Base-by-base conservation (phyloP, 2,888 invertebrate species). In the Hemicrepidius hirtus region DNA sequence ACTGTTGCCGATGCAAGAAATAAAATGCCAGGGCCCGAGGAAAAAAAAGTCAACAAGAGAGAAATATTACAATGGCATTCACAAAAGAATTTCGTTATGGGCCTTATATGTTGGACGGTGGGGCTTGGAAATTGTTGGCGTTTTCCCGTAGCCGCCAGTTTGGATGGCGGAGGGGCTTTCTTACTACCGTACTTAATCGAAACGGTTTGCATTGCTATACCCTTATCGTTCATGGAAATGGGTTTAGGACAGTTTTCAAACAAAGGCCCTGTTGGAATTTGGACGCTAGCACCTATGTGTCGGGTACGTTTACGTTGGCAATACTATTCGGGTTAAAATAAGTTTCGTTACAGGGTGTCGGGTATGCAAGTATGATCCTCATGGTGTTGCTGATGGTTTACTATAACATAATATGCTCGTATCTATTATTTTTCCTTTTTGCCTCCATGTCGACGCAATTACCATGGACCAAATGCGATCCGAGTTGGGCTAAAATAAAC, bases 41-140 rank as follows among this genome's bases (percentile, higher is more conserved):
- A 32, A 9, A 9, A 9, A 5, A 5, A 32, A 32, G 1, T 9
- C 32, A 40, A 40, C 3, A 40, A 28, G 9, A 28, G 37, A 16
- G 35, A 4, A 18, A 35, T 37, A 9, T 18, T 37, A 12, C 53
- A 55, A 18, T 68, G 68, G 68, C 12, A 18, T n/a, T 68, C 68
- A 0, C 7, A 60, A 3, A 68, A 28, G 20, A 21, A 62, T 32
- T 50, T 50, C 32, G 12, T 24, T 1, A 68, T 68, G 60, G 62
- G 49, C 12, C 20, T 44, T 6, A 13, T 69, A 6, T 64, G 69
- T 21, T 69, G 63, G 63, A 55, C 55, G 0, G 64, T 64, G 3
- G 69, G 69, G 10, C 24, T 69, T 5, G 63, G 55, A 1, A 64
- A 64, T 12, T 55, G 63, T 21, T 69, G 69, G 69, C 40, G 64